Evolutionary conservation across 2,888 invertebrate genomes (phyloP), one percentile per base, ranked within the genome.

Genomic region (Yponomeuta malinellus): DNA sequence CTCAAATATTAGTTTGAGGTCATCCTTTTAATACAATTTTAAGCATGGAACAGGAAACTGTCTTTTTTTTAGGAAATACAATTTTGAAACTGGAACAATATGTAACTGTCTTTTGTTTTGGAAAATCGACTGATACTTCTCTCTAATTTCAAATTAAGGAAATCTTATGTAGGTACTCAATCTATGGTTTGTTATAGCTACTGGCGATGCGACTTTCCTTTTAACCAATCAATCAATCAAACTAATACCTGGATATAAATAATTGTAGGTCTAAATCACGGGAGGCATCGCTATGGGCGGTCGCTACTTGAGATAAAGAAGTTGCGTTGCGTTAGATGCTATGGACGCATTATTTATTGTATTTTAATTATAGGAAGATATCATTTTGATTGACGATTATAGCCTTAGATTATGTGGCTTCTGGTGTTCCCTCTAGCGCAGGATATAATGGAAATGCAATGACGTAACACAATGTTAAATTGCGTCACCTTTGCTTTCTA

Each of bases 281-380:
- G 68, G 48, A 37, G 68, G 68, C 37, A 43, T 59, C 68, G 23
- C 48, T 8, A 15, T 68, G 68, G 33, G 68, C 37, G 68, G 48
- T 68, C 68, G 37, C 12, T n/a, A 68, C 68, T 68, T 48, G 48
- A 68, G 68, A 68, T 68, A 48, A 68, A 68, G 68, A 68, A 43
- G 68, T 68, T 37, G 15, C 52, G 68, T 68, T 37, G 15, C 52
- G 52, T 59, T 59, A 59, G 52, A 59, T 15, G 52, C 15, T 59
- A 59, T 15, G 52, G 52, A 59, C 52, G 52, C 15, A 59, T 59
- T 59, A 59, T 59, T 59, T 59, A 59, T 59, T 15, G 52, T 59
- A 15, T 59, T 59, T 59, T 59, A 59, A 59, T 59, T 59, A 59
- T 59, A 59, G 52, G 52, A 59, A 59, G 52, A 15, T 59, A 59